These are phyloP conservation scores for Mactromeris polynyma DNA, from an alignment of 2,888 invertebrate genomes.

Conservation along the genomic window DNA sequence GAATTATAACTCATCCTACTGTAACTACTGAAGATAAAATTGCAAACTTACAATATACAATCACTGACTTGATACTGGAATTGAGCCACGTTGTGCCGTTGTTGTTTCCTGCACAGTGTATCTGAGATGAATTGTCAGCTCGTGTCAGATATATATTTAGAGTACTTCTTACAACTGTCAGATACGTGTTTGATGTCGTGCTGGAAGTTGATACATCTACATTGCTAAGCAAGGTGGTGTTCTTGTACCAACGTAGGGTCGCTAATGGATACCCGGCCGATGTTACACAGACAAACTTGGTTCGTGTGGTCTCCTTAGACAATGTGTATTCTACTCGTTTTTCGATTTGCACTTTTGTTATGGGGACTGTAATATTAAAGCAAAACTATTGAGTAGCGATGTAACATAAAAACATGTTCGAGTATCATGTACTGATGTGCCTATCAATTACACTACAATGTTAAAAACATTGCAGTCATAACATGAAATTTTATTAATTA, in stretches of 20 bases:
- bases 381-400: too few species aligned
- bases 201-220: background rate
- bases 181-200: background rate
- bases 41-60: background rate
- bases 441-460: too few species aligned
- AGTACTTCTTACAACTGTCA: background rate
- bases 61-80: background rate
- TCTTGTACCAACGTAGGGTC: background rate
- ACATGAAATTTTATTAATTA: too few species aligned
- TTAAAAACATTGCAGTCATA: too few species aligned
- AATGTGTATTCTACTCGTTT: background rate
- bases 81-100: background rate
- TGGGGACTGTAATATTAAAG: background rate
- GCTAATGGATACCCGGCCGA: background rate
- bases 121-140: background rate
- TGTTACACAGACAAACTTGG: background rate
- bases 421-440: too few species aligned
- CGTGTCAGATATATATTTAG: background rate
- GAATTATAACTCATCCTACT: too few species aligned
- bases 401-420: too few species aligned
- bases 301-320: background rate
- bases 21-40: background rate
- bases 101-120: background rate
- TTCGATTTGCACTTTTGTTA: background rate
- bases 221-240: background rate